Evolutionary conservation across 2,113 vertebrate species (phyloP).

Genomic region (Drymodes brunneopygia): DNA sequence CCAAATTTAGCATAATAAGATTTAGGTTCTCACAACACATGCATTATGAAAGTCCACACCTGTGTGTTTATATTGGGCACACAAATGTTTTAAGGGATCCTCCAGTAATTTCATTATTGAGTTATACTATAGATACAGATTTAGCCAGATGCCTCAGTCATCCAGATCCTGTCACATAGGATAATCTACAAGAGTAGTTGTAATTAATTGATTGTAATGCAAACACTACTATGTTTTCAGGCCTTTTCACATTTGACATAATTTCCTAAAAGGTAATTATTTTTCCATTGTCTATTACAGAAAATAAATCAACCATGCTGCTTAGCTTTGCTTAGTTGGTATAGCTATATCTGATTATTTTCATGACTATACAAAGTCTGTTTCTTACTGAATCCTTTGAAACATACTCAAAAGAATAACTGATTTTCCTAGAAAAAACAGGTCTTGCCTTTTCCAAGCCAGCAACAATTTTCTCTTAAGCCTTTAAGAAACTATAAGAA

Average conservation of each 20-base stretch:
- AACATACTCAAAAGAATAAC: neutral
- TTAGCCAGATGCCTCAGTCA: neutral
- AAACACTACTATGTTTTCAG: neutral
- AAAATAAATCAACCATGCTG: neutral
- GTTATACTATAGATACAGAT: neutral
- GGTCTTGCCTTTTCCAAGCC: neutral
- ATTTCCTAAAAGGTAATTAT: neutral
- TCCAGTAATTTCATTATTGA: neutral
- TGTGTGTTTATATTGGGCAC: neutral
- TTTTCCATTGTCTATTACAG: neutral
- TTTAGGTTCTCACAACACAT: neutral
- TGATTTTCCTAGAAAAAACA: neutral
- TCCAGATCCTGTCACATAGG: neutral
- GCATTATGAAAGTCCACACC: neutral
- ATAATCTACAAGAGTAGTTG: neutral
- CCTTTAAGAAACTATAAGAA: neutral
- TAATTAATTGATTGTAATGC: neutral
- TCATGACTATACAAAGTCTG: neutral
- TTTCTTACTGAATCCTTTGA: neutral
- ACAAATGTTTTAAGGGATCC: neutral
- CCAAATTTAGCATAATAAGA: neutral
- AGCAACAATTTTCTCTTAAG: slow-evolving; percentile 10
- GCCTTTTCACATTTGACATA: neutral
- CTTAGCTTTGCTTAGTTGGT: slow-evolving; percentile 4
- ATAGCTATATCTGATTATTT: slow-evolving; percentile 2